phyloP scores from a whole-genome alignment of 2,888 invertebrate species.

The Heteropelma amictum region DNA sequence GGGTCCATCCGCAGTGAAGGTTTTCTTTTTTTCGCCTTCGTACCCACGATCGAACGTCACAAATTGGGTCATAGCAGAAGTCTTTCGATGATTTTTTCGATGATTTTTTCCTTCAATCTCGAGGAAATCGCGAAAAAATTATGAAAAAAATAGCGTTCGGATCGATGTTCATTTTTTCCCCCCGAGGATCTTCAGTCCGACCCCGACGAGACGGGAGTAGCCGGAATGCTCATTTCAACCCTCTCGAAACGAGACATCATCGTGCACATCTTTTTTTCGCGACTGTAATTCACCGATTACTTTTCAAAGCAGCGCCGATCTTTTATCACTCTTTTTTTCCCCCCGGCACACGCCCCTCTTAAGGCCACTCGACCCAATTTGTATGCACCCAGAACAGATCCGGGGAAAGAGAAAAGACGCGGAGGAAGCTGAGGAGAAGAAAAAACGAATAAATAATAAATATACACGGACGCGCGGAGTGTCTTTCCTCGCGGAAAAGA shows the following conservation, averaged over 20 bases:
- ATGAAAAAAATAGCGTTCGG: no score
- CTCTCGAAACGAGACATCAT: no score
- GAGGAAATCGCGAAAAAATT: neutral
- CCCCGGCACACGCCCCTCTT: neutral
- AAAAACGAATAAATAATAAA: constrained; percentile 1
- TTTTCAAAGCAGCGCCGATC: neutral
- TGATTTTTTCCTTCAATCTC: neutral
- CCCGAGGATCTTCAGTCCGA: neutral
- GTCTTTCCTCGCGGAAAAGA: constrained; percentile 15
- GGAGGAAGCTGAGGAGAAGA: neutral
- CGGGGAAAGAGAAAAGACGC: neutral
- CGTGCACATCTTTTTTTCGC: no score
- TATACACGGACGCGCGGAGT: neutral
- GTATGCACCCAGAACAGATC: neutral
- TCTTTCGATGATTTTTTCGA: neutral
- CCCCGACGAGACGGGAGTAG: no score
- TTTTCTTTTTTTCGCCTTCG: no score
- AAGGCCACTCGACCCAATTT: constrained; percentile 8
- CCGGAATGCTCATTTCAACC: no score
- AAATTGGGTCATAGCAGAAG: constrained; percentile 7
- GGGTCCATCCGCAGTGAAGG: no score
- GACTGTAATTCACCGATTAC: neutral
- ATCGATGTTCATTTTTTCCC: neutral
- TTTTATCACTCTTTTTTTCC: neutral
- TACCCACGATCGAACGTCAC: neutral